phyloP scores from a whole-genome alignment of 2,888 invertebrate species.

The Poecilus cupreus region DNA sequence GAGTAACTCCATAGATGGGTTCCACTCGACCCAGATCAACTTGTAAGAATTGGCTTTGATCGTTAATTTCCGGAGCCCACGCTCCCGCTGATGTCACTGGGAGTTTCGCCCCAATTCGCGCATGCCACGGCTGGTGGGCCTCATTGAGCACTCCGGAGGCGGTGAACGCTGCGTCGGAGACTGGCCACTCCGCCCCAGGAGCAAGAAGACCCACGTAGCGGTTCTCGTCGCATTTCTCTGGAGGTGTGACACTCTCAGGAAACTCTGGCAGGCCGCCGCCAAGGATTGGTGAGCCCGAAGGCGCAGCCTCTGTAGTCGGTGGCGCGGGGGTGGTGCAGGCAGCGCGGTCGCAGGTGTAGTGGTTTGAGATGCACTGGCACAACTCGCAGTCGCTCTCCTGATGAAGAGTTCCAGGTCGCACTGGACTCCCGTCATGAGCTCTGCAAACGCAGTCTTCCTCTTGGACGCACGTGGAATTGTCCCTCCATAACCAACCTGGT shows the following conservation, averaged over 20 bases:
- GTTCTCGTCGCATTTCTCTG: slow-evolving; percentile 71
- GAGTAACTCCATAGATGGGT: slow-evolving; percentile 83
- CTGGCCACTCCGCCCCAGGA: slow-evolving; percentile 67
- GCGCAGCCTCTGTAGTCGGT: too few species aligned
- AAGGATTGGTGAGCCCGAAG: too few species aligned
- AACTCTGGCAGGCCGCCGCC: too few species aligned
- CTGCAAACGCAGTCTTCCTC: slow-evolving; percentile 85
- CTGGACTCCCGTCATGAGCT: slow-evolving; percentile 75
- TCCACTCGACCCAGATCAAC: slow-evolving; percentile 76
- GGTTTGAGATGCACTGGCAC: slow-evolving; percentile 89
- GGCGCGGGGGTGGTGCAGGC: slow-evolving; percentile 69
- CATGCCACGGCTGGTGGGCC: slow-evolving; percentile 75
- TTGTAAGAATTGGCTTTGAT: slow-evolving; percentile 82
- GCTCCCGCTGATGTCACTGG: slow-evolving; percentile 74
- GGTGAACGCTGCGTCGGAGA: slow-evolving; percentile 75
- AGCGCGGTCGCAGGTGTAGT: slow-evolving; percentile 80
- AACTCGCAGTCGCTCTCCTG: slow-evolving; percentile 79
- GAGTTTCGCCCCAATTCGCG: slow-evolving; percentile 72
- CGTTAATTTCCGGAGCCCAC: slow-evolving; percentile 81
- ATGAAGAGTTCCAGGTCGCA: slow-evolving; percentile 81
- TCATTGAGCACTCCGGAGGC: slow-evolving; percentile 76
- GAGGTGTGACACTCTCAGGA: too few species aligned
- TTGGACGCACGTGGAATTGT: slow-evolving; percentile 83
- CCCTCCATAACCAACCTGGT: slow-evolving; percentile 80
- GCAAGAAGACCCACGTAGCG: slow-evolving; percentile 69